Conservation (phyloP, 2,888 invertebrate species). For the Drosophila greeni region DNA sequence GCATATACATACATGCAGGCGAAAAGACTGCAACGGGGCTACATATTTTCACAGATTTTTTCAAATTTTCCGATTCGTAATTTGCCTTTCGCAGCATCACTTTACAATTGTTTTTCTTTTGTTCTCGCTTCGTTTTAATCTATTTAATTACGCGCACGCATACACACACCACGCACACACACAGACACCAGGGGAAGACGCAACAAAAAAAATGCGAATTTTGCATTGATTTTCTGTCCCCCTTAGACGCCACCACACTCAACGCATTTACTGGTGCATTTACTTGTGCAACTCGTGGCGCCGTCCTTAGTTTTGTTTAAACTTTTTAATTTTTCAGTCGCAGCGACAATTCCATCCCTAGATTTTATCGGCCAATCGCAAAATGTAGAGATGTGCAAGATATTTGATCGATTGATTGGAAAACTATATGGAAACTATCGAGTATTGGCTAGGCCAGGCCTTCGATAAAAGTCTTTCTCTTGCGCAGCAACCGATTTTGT, state of each 20-base stretch:
- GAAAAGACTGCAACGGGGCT: conserved; percentile 31
- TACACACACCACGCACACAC: conserved; percentile 10
- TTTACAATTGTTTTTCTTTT: conserved; percentile 29
- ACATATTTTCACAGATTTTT: conserved; percentile 43
- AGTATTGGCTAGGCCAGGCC: too few relatives aligned
- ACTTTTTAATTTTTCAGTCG: conserved; percentile 1
- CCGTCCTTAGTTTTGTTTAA: conserved; percentile 15
- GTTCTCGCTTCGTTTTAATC: conserved; percentile 30
- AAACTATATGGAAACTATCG: too few relatives aligned
- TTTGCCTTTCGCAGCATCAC: conserved; percentile 31
- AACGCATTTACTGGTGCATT: conserved; percentile 11
- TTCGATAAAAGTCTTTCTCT: too few relatives aligned
- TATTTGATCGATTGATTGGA: too few relatives aligned
- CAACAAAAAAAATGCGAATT: conserved; percentile 10
- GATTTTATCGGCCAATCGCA: not conserved
- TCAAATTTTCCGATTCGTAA: conserved; percentile 18
- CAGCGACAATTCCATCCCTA: not conserved
- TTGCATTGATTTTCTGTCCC: not conserved
- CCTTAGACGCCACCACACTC: not conserved
- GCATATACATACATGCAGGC: conserved; percentile 34
- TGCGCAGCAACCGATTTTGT: too few relatives aligned
- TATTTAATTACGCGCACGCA: conserved; percentile 36
- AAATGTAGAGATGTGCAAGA: not conserved
- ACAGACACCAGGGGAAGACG: conserved; percentile 26
- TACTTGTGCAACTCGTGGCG: conserved; percentile 36